Evolutionary conservation across 2,888 invertebrate species (phyloP), one percentile per base, ranked within the genome.

Genomic region (Oxycera nigricornis): DNA sequence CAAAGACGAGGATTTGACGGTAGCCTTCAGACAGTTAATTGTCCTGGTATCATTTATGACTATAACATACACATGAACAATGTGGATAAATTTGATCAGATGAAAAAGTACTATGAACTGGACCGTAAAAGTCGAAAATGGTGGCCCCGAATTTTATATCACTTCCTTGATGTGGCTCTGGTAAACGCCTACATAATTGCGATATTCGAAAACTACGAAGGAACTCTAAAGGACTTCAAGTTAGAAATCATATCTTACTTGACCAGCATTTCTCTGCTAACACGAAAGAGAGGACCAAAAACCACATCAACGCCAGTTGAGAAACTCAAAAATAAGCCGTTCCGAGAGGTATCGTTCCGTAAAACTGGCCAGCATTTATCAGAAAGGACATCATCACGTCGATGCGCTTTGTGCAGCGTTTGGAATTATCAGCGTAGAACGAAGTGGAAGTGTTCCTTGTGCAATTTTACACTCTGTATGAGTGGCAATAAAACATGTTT

Each of bases 311-410:
- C 50, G 1, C 55, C 55, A 0, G 1, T 55, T 55, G 22, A 55
- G 20, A 39, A 59, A 59, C 28, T 28, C n/a, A 59, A 59, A 35
- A 62, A 62, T 62, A 62, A 62, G 62, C 35, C 62, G 39, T 62
- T 35, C 17, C 2, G 31, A 31, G 28, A 39, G n/a, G 1, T 39
- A 62, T 1, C 62, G 0, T 31, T 0, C 39, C 2, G 2, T 35
- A 35, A 11, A 35, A 62, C 31, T n/a, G 35, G 62, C 31, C 62
- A 62, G n/a, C 41, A 24, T 65, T 65, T 65, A 26, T 1, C 39
- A 24, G 35, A 2, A 65, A 65, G 41, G 1, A 65, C 65, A 1
- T 65, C 65, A 22, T 1, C 65, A 17, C 24, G 41, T 26, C 65
- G 39, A 2, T 61, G 30, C 17, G 61, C 61, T 61, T 20, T 35